phyloP scores from a whole-genome alignment of 2,888 invertebrate genomes.

The Geotrupes spiniger region DNA sequence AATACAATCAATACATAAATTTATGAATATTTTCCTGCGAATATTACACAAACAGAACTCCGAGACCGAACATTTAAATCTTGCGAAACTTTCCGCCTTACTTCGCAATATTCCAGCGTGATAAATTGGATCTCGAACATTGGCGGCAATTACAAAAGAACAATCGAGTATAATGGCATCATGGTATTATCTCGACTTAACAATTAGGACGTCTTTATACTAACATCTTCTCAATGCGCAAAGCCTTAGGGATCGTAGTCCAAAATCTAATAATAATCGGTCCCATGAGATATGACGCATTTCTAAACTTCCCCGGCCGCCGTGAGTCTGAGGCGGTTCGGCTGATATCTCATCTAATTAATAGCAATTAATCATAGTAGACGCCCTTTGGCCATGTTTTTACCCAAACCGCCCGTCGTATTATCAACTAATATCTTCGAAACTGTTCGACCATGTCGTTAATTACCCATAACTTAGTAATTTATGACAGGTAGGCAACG shows the following conservation, averaged over 20 bases:
- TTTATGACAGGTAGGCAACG: constrained; percentile 27
- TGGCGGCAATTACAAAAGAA: constrained; percentile 10
- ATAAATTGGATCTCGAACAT: background rate
- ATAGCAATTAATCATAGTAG: constrained; percentile 36
- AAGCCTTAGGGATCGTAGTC: constrained; percentile 19
- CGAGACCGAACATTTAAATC: too few relatives aligned
- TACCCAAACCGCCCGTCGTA: constrained; percentile 28
- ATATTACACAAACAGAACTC: too few relatives aligned
- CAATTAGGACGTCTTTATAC: constrained; percentile 21
- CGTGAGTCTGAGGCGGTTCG: constrained; percentile 19
- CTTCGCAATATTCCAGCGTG: too few relatives aligned
- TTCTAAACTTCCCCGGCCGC: constrained; percentile 28
- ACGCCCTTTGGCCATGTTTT: constrained; percentile 31
- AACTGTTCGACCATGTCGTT: constrained; percentile 29
- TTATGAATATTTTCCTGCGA: too few relatives aligned
- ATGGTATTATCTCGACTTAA: constrained; percentile 19
- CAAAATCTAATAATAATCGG: constrained; percentile 31
- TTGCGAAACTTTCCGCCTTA: too few relatives aligned
- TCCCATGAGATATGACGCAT: constrained; percentile 29
- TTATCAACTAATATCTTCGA: constrained; percentile 35
- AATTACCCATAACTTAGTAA: constrained; percentile 30
- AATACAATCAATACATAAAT: too few relatives aligned
- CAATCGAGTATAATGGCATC: constrained; percentile 20
- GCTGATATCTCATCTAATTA: constrained; percentile 33
- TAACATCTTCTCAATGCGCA: constrained; percentile 20